Evolutionary conservation across 2,797 vertebrate genomes (phyloP).

Genomic region (Iguana delicatissima): DNA sequence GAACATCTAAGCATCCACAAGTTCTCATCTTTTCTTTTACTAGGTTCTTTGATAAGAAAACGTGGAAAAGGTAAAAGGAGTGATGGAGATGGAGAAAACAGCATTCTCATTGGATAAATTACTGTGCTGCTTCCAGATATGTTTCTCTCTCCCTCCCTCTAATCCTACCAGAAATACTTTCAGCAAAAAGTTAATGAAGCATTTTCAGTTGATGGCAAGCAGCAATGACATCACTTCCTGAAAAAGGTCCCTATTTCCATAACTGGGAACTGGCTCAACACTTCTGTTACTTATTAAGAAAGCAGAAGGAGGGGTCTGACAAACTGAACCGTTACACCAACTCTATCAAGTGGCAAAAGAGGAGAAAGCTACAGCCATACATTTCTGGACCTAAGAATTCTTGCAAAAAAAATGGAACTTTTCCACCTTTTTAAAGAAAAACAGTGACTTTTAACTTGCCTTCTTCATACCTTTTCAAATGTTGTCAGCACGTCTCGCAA

Average conservation of each 20-base stretch:
- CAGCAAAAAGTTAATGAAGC: slow-evolving; percentile 47
- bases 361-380: not conserved
- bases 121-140: slow-evolving; percentile 44
- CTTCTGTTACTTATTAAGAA: slow-evolving; percentile 32
- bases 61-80: not conserved
- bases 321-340: slow-evolving; percentile 15
- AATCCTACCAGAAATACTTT: slow-evolving; percentile 47
- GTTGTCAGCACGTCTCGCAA: slow-evolving; percentile 91
- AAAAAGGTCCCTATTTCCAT: slow-evolving; percentile 42
- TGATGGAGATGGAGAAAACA: slow-evolving; percentile 31
- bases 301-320: not conserved
- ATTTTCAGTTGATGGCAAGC: slow-evolving; percentile 52
- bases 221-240: slow-evolving; percentile 46
- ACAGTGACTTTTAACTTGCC: slow-evolving; percentile 41
- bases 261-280: slow-evolving; percentile 25
- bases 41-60: slow-evolving; percentile 5
- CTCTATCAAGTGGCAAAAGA: not conserved
- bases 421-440: slow-evolving; percentile 27
- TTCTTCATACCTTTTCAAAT: slow-evolving; percentile 94
- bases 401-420: not conserved
- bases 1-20: slow-evolving; percentile 33
- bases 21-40: slow-evolving; percentile 30
- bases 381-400: not conserved
- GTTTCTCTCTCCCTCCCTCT: not conserved
- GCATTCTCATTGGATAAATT: slow-evolving; percentile 43